Percentiles rank a stretch among this genome's conserved stretches.
phyloP scores from a whole-genome alignment of 2,888 invertebrate genomes.

The Rambutsinella grinnellia region DNA sequence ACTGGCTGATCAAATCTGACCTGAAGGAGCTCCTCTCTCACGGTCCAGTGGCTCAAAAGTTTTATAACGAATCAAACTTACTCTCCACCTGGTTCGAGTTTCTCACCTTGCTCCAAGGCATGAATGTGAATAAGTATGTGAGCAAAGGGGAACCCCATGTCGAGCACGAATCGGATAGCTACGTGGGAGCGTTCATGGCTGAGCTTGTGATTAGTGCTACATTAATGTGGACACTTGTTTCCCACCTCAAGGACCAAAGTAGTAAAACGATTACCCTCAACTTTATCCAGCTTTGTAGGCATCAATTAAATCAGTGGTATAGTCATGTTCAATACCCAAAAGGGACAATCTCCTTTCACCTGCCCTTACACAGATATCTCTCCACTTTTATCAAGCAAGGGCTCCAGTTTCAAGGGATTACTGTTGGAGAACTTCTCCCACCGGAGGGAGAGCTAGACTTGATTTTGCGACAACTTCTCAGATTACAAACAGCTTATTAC shows the following conservation, averaged over 20 bases:
- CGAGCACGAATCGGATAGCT: conserved; percentile 97
- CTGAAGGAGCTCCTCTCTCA: conserved; percentile 96
- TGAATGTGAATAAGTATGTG: conserved; percentile 91
- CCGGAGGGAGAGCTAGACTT: conserved; percentile 78
- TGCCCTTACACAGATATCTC: conserved; percentile 95
- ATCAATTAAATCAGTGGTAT: conserved; percentile 88
- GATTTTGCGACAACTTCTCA: conserved; percentile 33
- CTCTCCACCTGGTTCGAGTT: conserved; percentile 96
- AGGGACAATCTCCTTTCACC: conserved; percentile 93
- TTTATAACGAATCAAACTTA: conserved; percentile 88
- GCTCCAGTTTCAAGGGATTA: conserved; percentile 80
- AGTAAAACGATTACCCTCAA: conserved; percentile 79
- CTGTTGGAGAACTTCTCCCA: conserved; percentile 84
- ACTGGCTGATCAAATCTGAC: conserved; percentile 94
- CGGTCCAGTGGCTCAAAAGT: conserved; percentile 88
- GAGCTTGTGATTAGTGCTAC: conserved; percentile 97
- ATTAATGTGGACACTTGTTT: conserved; percentile 98
- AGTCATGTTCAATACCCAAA: conserved; percentile 79
- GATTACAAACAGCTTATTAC: conserved; percentile 81
- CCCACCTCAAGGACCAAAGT: conserved; percentile 84
- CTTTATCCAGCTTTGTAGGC: conserved; percentile 81
- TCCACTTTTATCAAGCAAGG: conserved; percentile 90
- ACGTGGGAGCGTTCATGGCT: conserved; percentile 97
- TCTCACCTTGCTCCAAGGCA: conserved; percentile 94
- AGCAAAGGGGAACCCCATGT: conserved; percentile 78